These are phyloP conservation scores for Carassius gibelio DNA, from an alignment of 2,113 vertebrate genomes.

Conservation along the genomic window DNA sequence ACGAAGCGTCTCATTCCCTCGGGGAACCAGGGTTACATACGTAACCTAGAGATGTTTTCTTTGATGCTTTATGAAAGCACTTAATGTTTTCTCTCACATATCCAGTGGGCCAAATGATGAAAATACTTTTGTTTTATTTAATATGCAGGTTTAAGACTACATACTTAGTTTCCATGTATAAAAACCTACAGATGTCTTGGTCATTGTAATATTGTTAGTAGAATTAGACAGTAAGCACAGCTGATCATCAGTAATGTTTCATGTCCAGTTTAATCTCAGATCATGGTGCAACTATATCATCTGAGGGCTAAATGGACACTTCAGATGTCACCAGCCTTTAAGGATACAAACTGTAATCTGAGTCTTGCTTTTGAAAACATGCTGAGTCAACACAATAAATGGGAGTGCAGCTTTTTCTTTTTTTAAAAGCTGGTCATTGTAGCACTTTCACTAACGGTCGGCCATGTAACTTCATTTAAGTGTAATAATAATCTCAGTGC, in stretches of 20 bases:
- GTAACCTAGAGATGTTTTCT: background rate
- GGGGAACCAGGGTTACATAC: no score
- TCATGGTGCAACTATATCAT: slow-evolving; percentile 2
- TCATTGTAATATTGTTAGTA: background rate
- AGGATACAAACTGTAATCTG: background rate
- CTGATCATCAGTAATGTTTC: background rate
- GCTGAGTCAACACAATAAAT: background rate
- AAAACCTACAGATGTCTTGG: background rate
- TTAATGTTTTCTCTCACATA: background rate
- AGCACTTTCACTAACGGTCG: slow-evolving; percentile 17
- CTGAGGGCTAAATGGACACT: background rate
- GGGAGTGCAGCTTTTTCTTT: background rate
- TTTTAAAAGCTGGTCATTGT: background rate
- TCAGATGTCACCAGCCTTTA: slow-evolving; percentile 41
- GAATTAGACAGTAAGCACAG: background rate
- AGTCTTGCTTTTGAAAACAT: slow-evolving; percentile 11
- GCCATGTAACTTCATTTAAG: background rate
- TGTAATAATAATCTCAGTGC: background rate
- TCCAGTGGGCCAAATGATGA: background rate
- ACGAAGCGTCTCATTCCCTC: no score
- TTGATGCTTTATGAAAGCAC: background rate
- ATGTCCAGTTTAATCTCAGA: slow-evolving; percentile 13
- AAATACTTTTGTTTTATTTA: background rate
- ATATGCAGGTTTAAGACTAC: background rate
- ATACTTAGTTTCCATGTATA: background rate